Conservation (phyloP, 2,888 invertebrate genomes). For the Scaptomyza cyrtandrae region DNA sequence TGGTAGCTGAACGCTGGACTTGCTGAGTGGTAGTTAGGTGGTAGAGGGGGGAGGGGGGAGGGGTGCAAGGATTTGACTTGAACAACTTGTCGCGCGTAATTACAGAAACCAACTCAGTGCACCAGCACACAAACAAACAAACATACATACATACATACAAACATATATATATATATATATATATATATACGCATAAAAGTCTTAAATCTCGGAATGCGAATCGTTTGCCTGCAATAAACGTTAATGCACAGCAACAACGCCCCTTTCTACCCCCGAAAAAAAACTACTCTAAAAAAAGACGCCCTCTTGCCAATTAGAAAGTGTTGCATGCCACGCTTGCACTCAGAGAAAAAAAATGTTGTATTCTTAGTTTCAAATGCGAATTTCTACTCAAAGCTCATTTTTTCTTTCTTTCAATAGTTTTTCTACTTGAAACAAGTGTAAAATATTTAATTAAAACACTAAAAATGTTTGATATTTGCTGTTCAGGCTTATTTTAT, state of each 20-base stretch:
- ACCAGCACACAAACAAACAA: constrained; percentile 41
- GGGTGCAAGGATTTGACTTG: no score
- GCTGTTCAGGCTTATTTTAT: no score
- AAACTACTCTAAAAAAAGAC: background rate
- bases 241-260: constrained; percentile 42
- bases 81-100: constrained; percentile 73
- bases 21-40: constrained; percentile 1
- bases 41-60: background rate
- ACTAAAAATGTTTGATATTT: no score
- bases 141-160: constrained; percentile 23
- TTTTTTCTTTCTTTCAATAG: no score
- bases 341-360: constrained; percentile 1
- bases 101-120: constrained; percentile 51
- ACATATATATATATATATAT: background rate
- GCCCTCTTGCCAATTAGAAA: constrained; percentile 46
- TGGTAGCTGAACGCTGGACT: background rate
- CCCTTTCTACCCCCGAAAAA: background rate
- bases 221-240: constrained; percentile 53
- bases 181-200: constrained; percentile 49
- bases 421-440: no score
- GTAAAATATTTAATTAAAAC: no score
- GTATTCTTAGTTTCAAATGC: no score
- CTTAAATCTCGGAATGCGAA: constrained; percentile 26
- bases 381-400: no score
- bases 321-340: constrained; percentile 29